Percentiles rank a stretch among this genome's conserved stretches.
Evolutionary conservation across 2,888 invertebrate genomes (phyloP).

Genomic region (Acrobasis consociella): DNA sequence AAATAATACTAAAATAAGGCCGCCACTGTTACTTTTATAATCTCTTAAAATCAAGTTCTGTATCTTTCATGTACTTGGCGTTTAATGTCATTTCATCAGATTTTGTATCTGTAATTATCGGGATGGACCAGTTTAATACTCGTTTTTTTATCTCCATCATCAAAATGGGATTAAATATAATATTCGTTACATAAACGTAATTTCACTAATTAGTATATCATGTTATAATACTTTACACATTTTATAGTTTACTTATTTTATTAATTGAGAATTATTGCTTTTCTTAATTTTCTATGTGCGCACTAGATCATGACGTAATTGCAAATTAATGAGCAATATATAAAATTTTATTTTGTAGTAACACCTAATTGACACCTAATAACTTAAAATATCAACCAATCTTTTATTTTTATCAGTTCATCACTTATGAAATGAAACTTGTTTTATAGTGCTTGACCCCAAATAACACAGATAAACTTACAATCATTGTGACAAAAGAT

Average conservation of each 20-base stretch:
- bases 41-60: conserved; percentile 7
- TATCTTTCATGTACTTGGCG: conserved; percentile 12
- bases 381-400: neutral
- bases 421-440: neutral
- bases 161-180: conserved; percentile 18
- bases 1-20: conserved; percentile 10
- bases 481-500: too few relatives aligned
- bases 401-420: neutral
- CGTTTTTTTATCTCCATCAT: conserved; percentile 12
- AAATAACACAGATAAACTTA: too few relatives aligned
- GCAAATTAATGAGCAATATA: neutral
- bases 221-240: conserved; percentile 9
- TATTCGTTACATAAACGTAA: conserved; percentile 13
- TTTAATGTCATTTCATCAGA: conserved; percentile 17
- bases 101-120: conserved; percentile 12
- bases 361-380: neutral
- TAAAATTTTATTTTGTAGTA: conserved; percentile 1
- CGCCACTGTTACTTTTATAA: conserved; percentile 15
- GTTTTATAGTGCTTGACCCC: neutral
- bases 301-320: conserved; percentile 14
- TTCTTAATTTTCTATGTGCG: conserved; percentile 14
- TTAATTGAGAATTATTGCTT: conserved; percentile 14
- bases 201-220: conserved; percentile 20
- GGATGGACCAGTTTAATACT: conserved; percentile 17
- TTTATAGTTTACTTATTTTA: conserved; percentile 12